phyloP scores from a whole-genome alignment of 1,140 invertebrate genomes.

The Oreohelix idahoensis region DNA sequence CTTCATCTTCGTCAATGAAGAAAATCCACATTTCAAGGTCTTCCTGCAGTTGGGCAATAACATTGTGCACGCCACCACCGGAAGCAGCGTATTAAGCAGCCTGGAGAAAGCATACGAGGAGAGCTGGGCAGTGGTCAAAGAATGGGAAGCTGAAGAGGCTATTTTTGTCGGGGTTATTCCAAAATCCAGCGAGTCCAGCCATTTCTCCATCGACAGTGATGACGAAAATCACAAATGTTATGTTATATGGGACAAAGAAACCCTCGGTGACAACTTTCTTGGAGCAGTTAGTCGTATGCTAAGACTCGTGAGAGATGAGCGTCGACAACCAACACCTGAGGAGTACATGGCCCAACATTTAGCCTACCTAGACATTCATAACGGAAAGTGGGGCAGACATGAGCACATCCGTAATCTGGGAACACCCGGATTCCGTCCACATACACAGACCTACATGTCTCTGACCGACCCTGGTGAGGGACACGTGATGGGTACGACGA shows the following conservation, averaged over 20 bases:
- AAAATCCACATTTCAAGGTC: slow-evolving; percentile 17
- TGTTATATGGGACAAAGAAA: slow-evolving; percentile 49
- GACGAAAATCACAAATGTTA: slow-evolving; percentile 39
- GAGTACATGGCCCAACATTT: slow-evolving; percentile 55
- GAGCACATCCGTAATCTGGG: slow-evolving; percentile 44
- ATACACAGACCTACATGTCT: slow-evolving; percentile 62
- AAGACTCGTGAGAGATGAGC: slow-evolving; percentile 45
- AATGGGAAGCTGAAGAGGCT: slow-evolving; percentile 47
- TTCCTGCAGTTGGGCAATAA: slow-evolving; percentile 36
- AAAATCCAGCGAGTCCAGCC: background rate
- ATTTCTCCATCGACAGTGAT: slow-evolving; percentile 32
- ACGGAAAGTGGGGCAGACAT: slow-evolving; percentile 41
- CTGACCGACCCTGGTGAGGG: slow-evolving; percentile 58
- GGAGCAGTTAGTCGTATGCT: slow-evolving; percentile 42
- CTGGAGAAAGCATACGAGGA: slow-evolving; percentile 37
- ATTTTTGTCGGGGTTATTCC: slow-evolving; percentile 51
- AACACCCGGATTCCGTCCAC: slow-evolving; percentile 54
- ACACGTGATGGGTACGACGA: slow-evolving; percentile 56
- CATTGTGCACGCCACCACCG: slow-evolving; percentile 38
- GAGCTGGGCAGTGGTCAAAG: slow-evolving; percentile 33
- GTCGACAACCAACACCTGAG: slow-evolving; percentile 48
- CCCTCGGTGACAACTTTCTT: slow-evolving; percentile 40
- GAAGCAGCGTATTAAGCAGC: slow-evolving; percentile 35
- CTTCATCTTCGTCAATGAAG: slow-evolving; percentile 27
- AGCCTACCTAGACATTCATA: slow-evolving; percentile 47